Percentiles rank a stretch among this genome's conserved stretches.
phyloP scores from a whole-genome alignment of 2,113 vertebrate species.

The Tonatia bakeri region DNA sequence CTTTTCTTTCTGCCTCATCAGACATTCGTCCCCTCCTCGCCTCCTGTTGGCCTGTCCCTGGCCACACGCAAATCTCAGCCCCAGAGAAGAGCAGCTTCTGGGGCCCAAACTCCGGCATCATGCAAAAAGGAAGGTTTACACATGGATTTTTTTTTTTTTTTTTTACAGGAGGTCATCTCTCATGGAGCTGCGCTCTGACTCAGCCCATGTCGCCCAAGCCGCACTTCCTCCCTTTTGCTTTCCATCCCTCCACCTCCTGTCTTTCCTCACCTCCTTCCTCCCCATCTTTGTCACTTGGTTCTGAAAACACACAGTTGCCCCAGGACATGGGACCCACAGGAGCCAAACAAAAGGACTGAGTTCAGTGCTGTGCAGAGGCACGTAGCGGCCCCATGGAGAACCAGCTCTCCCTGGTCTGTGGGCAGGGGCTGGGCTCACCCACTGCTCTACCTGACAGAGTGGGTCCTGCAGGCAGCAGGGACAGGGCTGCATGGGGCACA shows the following conservation, averaged over 20 bases:
- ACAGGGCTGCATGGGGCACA: fast-evolving
- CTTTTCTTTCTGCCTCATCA: neutral
- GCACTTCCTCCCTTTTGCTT: neutral
- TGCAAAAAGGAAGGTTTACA: neutral
- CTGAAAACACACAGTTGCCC: neutral
- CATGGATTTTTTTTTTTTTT: fast-evolving
- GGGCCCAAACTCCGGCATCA: neutral
- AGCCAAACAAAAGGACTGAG: neutral
- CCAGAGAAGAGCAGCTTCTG: no score
- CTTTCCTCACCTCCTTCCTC: neutral
- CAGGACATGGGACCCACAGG: neutral
- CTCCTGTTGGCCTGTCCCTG: fast-evolving
- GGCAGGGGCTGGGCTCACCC: neutral
- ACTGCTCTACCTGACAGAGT: neutral
- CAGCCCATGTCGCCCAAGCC: fast-evolving
- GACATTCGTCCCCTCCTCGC: neutral
- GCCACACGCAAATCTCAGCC: neutral
- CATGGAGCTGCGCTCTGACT: fast-evolving
- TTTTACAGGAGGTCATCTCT: neutral
- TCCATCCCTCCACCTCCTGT: neutral
- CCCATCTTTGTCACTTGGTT: neutral
- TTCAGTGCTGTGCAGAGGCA: fast-evolving
- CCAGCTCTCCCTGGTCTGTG: neutral
- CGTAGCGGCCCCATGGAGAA: fast-evolving
- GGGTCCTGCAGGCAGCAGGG: neutral